Evolutionary conservation across 2,888 invertebrate species (phyloP).

Genomic region (Leptarthrus brevirostris): DNA sequence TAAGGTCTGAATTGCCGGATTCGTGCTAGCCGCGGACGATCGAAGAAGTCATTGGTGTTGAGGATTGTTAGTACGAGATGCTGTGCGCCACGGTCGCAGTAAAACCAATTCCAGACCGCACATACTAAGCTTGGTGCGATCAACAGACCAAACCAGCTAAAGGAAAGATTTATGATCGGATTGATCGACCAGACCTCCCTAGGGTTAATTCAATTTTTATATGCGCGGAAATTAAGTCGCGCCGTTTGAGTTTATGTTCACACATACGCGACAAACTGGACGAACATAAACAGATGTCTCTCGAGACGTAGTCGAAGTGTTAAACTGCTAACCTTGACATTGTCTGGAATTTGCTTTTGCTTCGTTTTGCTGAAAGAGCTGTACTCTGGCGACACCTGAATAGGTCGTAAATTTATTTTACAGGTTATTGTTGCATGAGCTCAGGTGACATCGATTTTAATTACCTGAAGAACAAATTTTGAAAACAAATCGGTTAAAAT

Average conservation of each 20-base stretch:
- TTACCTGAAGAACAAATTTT: neutral
- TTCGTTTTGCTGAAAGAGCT: conserved; percentile 2
- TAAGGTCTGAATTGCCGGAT: neutral
- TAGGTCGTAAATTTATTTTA: conserved; percentile 33
- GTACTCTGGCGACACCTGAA: conserved; percentile 9
- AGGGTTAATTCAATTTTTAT: conserved; percentile 57
- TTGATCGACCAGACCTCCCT: conserved; percentile 61
- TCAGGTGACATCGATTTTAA: conserved; percentile 15
- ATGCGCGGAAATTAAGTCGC: conserved; percentile 45
- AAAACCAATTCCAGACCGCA: too few species aligned
- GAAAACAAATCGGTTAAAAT: too few species aligned
- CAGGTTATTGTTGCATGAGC: conserved; percentile 10
- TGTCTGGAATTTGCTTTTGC: conserved; percentile 32
- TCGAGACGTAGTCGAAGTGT: conserved; percentile 37
- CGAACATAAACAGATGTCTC: conserved; percentile 34
- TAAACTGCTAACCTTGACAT: conserved; percentile 43
- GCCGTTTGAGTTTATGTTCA: conserved; percentile 43
- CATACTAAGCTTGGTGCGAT: neutral
- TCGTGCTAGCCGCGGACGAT: neutral
- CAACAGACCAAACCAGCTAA: neutral
- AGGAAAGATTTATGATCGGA: conserved; percentile 51
- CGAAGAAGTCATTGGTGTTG: conserved; percentile 13
- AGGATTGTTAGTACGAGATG: conserved; percentile 10
- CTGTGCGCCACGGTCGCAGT: neutral
- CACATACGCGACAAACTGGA: conserved; percentile 38